Base-by-base conservation (phyloP, 2,113 vertebrate genomes). In the Noturus placidus region DNA sequence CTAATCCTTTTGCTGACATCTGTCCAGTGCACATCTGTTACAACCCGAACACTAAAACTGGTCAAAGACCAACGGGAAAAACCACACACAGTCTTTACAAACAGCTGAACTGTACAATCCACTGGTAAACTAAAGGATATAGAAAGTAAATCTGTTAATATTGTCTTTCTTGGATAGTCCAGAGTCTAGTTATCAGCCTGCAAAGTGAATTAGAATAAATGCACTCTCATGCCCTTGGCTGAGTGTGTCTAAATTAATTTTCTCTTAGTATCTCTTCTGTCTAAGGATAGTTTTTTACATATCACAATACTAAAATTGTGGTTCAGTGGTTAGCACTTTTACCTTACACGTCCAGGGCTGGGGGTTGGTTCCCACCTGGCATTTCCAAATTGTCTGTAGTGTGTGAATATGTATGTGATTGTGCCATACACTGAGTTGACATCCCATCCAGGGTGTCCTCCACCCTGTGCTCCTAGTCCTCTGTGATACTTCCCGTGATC, bases 1-100 rank as follows among this genome's bases (percentile, higher is more conserved):
- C 76, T 80, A 54, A 79, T 86, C 76, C 76, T 54, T 35, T n/a
- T 63, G 35, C 27, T 79, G 59, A 67, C 59, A 79, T 67, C 74
- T 67, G 74, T 82, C 50, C 30, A 8, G 77, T 4, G 35, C 85
- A 70, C 25, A 42, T 85, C 14, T 35, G 69, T 74, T 59, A 85
- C 69, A 59, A 6, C 52, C 5, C 46, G 52, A 14, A 56, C 30
- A 38, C 63, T 3, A 2, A 15, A 57, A 30, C 33, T 46, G 78
- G n/a, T 76, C 38, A 20, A 35, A 59, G 56, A n/a, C 4, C 56
- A 33, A 30, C 33, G 42, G 33, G 20, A 33, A 27, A 86, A 42
- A 50, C 17, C 35, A 27, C 42, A 35, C 15, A 42, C 33, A 38
- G 30, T 86, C 72, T 86, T 22, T 67, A 19, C 15, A 19, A 80